These are phyloP conservation scores for Catharus bicknelli DNA, from an alignment of 2,113 vertebrate genomes.

Conservation along the genomic window DNA sequence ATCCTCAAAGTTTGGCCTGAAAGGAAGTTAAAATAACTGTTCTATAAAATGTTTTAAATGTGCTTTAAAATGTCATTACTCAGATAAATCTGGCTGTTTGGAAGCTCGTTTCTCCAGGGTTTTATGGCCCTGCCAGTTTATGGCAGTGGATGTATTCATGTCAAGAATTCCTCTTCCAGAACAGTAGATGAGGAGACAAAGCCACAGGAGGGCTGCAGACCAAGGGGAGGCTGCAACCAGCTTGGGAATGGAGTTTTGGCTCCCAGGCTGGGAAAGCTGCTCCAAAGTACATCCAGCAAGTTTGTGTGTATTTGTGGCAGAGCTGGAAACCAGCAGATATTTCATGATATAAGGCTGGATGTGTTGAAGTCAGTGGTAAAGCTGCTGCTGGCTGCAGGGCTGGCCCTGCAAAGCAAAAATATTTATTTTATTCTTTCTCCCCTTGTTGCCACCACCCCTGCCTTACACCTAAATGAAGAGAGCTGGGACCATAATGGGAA, in stretches of 20 bases:
- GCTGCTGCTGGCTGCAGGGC: neutral
- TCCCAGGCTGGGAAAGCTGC: slow-evolving; percentile 7
- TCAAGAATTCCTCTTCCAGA: slow-evolving; percentile 48
- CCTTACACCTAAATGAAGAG: neutral
- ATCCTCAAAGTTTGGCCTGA: slow-evolving; percentile 16
- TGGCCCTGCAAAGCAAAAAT: neutral
- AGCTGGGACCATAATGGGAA: neutral
- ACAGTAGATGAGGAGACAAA: slow-evolving; percentile 60
- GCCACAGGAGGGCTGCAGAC: neutral
- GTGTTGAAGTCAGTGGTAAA: neutral
- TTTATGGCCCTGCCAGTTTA: slow-evolving; percentile 53
- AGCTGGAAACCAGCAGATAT: neutral
- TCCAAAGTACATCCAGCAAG: neutral
- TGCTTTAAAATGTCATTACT: slow-evolving; percentile 61
- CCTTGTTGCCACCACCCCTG: neutral
- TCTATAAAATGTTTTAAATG: slow-evolving; percentile 53
- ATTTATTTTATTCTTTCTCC: neutral
- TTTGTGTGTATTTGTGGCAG: slow-evolving; percentile 5
- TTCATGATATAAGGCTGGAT: neutral
- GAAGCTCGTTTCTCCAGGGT: neutral
- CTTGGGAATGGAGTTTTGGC: slow-evolving; percentile 12
- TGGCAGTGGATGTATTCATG: neutral
- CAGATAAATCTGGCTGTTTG: slow-evolving; percentile 36
- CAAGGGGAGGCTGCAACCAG: slow-evolving; percentile 8
- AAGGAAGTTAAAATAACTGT: slow-evolving; percentile 40